Base-by-base conservation (phyloP, 30 jellyfish, hydroid and myxozoan genomes). In the Rhopilema esculentum region DNA sequence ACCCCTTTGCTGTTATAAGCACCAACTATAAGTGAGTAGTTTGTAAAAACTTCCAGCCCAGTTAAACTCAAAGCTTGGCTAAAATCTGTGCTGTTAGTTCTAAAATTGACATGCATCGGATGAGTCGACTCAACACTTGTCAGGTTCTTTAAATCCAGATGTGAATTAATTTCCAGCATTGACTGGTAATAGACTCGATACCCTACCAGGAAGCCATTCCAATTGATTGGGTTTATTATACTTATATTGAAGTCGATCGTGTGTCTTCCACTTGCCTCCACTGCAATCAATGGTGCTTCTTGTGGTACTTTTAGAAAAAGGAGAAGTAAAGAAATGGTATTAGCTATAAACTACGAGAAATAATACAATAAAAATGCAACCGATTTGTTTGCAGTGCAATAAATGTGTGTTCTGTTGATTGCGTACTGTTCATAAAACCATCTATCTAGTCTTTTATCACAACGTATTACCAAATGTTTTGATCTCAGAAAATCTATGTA, bases 11-110 rank as follows among this genome's bases (percentile, higher is more conserved):
- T 29, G 49, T 63, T 49, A 22, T 78, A 78, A 0, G 79, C 88
- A 57, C 66, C 93, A 25, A 73, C 80, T 8, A 85, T 8, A 32
- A 85, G 29, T 20, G 93, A 72, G 30, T 85, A 85, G 75, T 85
- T 85, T 32, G 93, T 72, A 31, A 85, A 85, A 1, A 77, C 82
- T 18, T 85, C 88, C 2, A 85, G 80, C 20, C 66, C 61, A 1
- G 71, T 24, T 24, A 85, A 49, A 16, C 23, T 49, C 22, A 24
- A 18, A 25, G 9, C 30, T 2, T 7, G 63, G 15, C 77, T 65
- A n/a, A 65, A 32, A 8, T 63, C 66, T 40, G 25, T n/a, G 49
- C 69, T 20, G 1, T 19, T 50, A 0, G 70, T 73, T 12, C 12
- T 12, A 23, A 73, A 73, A 32, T 73, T 40, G 33, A 73, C 27